Evolutionary conservation across 2,888 invertebrate species (phyloP).

Genomic region (Flabesymbios commensalis): DNA sequence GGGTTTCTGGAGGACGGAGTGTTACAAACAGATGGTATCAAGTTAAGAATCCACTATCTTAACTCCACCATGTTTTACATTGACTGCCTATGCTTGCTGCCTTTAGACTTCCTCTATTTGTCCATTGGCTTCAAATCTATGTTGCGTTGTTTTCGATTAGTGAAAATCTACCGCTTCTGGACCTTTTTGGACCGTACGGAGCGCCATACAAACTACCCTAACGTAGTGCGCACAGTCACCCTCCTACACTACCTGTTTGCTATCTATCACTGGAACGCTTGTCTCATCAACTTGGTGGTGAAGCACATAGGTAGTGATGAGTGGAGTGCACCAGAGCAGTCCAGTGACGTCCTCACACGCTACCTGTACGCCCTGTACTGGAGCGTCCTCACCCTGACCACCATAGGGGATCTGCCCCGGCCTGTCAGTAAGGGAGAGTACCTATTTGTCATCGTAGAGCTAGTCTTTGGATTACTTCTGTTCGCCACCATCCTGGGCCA

Average conservation of each 20-base stretch:
- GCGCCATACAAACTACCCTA: constrained; percentile 97
- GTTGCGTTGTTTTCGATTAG: constrained; percentile 90
- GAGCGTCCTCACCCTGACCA: constrained; percentile 94
- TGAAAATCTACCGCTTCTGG: constrained; percentile 98
- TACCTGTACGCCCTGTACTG: constrained; percentile 98
- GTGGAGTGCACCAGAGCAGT: constrained; percentile 49
- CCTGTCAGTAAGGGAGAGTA: constrained; percentile 94
- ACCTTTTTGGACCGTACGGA: constrained; percentile 98
- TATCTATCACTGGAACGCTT: constrained; percentile 99
- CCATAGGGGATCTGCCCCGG: constrained; percentile 88
- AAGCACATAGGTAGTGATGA: constrained; percentile 9
- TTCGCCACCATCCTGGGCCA: constrained; percentile 96
- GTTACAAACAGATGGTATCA: constrained; percentile 90
- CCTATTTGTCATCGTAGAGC: constrained; percentile 91
- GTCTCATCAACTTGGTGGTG: constrained; percentile 83
- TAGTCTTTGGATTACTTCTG: constrained; percentile 89
- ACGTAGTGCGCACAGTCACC: constrained; percentile 70
- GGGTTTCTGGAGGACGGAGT: constrained; percentile 93
- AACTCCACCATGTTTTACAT: constrained; percentile 97
- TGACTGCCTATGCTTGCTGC: constrained; percentile 95
- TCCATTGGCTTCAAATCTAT: constrained; percentile 95
- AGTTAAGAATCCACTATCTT: constrained; percentile 95
- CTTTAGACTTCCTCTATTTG: constrained; percentile 95
- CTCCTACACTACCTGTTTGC: constrained; percentile 86
- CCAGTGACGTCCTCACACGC: constrained; percentile 68